Base-by-base conservation (phyloP, 2,888 invertebrate species). In the Trachelus troglodyta region DNA sequence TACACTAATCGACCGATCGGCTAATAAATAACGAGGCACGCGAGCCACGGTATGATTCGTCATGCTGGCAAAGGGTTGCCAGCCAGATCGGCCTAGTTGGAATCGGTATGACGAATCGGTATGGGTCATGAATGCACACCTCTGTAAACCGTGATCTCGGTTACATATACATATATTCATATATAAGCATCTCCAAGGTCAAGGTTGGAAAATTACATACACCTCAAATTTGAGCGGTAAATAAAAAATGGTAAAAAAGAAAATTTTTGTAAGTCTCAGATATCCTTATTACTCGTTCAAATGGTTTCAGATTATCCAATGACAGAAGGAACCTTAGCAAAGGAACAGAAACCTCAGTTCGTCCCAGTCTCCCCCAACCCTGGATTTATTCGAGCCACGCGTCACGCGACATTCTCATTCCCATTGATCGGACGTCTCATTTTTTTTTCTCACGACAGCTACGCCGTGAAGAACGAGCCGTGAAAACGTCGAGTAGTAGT, bases 1-100 rank as follows among this genome's bases (percentile, higher is more conserved):
- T 86, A 85, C 82, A 81, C 86, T 83, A 84, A 34, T 71, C 34
- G 89, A 89, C 89, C 87, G 88, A 87, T 79, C 71, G 71, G 77
- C 87, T 83, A 89, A 90, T 90, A 90, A 90, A 90, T 90, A 90
- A 90, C 87, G 84, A 77, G 82, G 77, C 76, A 80, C 84, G 83
- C 83, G 83, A 71, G 31, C 33, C 71, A 71, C 31, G 71, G 34
- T 12, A 12, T 12, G 83, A 89, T 90, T 90, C 81, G 88, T 78
- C 80, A 81, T 87, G 89, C 33, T 87, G 89, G 87, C 88, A 90
- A 90, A 89, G 89, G 90, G 90, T 89, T 88, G 74, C 74, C 34
- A 30, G 37, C 33, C 71, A 34, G 35, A 35, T 74, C 33, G 33
- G 74, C n/a, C 34, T 35, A 33, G 34, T 71, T 82, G 75, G 82